Base-by-base conservation (phyloP, 92 coral and sea anemone species). In the Porites cylindrica region DNA sequence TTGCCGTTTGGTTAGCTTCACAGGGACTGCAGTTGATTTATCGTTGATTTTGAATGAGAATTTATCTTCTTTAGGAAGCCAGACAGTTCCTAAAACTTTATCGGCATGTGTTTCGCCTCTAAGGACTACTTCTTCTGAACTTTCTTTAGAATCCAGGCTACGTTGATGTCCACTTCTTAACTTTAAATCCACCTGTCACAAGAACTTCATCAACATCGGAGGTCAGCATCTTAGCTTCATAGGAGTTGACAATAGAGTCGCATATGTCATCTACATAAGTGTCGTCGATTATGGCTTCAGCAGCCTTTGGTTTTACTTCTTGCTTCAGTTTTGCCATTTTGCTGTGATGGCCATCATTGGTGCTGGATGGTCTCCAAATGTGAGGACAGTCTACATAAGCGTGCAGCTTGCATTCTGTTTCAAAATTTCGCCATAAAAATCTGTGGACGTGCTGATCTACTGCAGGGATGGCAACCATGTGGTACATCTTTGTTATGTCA, bases 341-440 rank as follows among this genome's bases (percentile, higher is more conserved):
- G 70, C 24, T 24, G 70, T 65, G n/a, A 65, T 85, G 16, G 89
- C 89, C 89, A 85, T 85, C 16, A 84, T 78, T 61, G 83, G 89
- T 26, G 62, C 75, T 4, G 89, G 83, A 29, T 84, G 77, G 72
- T 85, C 89, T 18, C 89, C 89, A 56, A 85, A 85, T 52, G 76
- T 85, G 1, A 85, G 84, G 3, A 38, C 47, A 38, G 47, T 38
- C 3, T 38, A 86, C 89, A n/a, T 69, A 77, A 52, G 58, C 56
- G 50, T 86, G 79, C 43, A 84, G 89, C 47, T 77, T 50, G 13
- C 89, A 23, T 16, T 70, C 84, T 7, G 80, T 71, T 60, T 86
- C 78, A 29, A 21, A 10, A 65, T 78, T 51, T 18, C 89, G 54
- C 84, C 84, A 86, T n/a, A 86, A 47, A 58, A 86, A 86, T 50